phyloP scores from a whole-genome alignment of 2,888 invertebrate genomes.

The Heliconius erato region DNA sequence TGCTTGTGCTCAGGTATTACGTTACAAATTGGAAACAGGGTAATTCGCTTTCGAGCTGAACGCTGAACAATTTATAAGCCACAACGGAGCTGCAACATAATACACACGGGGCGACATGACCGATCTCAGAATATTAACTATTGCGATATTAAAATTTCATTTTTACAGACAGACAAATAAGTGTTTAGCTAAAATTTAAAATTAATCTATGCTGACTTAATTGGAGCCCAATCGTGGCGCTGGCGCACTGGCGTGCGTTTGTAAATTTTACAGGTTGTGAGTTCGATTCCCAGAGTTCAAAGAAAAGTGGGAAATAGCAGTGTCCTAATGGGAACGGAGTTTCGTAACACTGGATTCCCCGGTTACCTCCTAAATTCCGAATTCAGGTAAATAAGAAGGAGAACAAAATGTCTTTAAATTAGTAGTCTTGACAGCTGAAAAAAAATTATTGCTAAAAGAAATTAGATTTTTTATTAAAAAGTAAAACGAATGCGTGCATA shows the following conservation, averaged over 20 bases:
- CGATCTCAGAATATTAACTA: slow-evolving; percentile 6
- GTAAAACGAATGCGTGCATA: too few relatives aligned
- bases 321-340: too few relatives aligned
- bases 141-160: not conserved
- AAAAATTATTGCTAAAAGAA: too few relatives aligned
- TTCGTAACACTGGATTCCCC: too few relatives aligned
- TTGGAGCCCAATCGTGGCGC: not conserved
- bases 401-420: not conserved
- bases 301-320: too few relatives aligned
- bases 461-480: too few relatives aligned
- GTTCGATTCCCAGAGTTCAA: not conserved
- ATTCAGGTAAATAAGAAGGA: not conserved
- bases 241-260: too few relatives aligned
- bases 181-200: not conserved
- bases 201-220: not conserved
- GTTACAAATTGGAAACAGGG: slow-evolving; percentile 20
- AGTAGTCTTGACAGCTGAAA: too few relatives aligned
- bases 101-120: slow-evolving; percentile 5
- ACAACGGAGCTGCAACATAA: not conserved
- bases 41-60: not conserved
- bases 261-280: not conserved
- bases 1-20: not conserved
- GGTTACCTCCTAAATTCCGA: too few relatives aligned
- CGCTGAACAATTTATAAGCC: slow-evolving; percentile 21
- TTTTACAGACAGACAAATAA: not conserved